Conservation (phyloP, 2,113 vertebrate species). For the Apodemus sylvaticus region DNA sequence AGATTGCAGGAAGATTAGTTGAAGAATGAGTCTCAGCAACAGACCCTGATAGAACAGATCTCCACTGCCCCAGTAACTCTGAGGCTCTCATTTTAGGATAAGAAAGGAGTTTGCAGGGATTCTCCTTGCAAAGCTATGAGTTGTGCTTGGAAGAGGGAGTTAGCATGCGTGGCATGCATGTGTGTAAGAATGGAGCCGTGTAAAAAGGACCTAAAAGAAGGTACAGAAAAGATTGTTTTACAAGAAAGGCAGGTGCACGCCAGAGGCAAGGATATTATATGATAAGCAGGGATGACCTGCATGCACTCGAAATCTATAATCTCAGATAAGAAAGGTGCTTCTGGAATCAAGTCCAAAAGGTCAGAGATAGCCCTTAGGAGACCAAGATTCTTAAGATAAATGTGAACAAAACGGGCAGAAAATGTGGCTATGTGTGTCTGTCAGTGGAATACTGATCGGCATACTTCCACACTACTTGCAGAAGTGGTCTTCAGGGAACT, state of each 20-base stretch:
- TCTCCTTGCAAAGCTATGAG: not conserved
- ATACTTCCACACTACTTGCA: not conserved
- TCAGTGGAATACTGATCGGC: constrained; percentile 52
- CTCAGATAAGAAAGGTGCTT: constrained; percentile 68
- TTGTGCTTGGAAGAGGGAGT: not conserved
- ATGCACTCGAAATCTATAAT: constrained; percentile 72
- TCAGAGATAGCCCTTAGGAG: constrained; percentile 53
- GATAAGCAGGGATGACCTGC: constrained; percentile 65
- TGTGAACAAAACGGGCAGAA: constrained; percentile 66
- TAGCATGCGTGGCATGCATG: constrained; percentile 14
- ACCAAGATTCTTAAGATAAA: constrained; percentile 66
- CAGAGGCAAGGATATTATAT: constrained; percentile 63
- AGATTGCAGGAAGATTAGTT: constrained; percentile 47
- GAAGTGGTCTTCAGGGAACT: constrained; percentile 6
- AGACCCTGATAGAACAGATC: not conserved
- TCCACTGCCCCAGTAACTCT: not conserved
- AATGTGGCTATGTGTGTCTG: constrained; percentile 30
- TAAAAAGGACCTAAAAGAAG: constrained; percentile 40
- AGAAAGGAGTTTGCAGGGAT: constrained; percentile 17
- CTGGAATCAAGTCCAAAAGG: constrained; percentile 65
- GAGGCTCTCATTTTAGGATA: constrained; percentile 49
- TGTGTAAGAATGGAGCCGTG: constrained; percentile 36
- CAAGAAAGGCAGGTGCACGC: constrained; percentile 55
- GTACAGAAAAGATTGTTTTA: constrained; percentile 63
- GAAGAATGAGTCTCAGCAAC: not conserved